Conservation (phyloP, 2,113 vertebrate species). For the Lophochroa leadbeateri region DNA sequence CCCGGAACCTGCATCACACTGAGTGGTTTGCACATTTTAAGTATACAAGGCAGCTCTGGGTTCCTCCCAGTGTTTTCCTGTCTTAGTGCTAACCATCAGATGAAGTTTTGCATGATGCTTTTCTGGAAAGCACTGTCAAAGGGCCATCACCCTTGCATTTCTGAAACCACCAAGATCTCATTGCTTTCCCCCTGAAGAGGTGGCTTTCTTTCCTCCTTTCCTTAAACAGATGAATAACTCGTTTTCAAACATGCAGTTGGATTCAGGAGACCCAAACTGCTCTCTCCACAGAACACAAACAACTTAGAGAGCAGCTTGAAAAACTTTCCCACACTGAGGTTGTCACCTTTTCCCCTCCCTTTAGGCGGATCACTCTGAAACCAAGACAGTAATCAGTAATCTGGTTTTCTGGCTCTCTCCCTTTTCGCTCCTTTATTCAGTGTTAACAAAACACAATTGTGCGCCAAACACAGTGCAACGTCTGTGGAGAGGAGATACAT, state of each 20-base stretch:
- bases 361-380: not conserved
- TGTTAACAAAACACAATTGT: not conserved
- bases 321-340: constrained; percentile 45
- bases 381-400: constrained; percentile 23
- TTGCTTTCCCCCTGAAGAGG: not conserved
- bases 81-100: not conserved
- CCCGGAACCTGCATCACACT: not conserved
- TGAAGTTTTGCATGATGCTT: not conserved
- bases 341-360: constrained; percentile 30
- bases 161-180: not conserved
- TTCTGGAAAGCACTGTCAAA: not conserved
- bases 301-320: constrained; percentile 28
- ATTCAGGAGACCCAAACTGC: not conserved
- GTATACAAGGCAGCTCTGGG: not conserved
- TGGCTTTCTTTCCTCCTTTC: not conserved
- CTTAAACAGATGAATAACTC: not conserved
- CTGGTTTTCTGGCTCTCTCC: not conserved
- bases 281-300: constrained; percentile 14
- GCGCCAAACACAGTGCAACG: not conserved
- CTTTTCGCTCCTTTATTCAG: constrained; percentile 11
- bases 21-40: not conserved
- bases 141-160: not conserved
- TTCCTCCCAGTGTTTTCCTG: not conserved
- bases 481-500: not conserved
- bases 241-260: not conserved